Evolutionary conservation across 1,140 invertebrate species (phyloP).

Genomic region (Globodera rostochiensis): DNA sequence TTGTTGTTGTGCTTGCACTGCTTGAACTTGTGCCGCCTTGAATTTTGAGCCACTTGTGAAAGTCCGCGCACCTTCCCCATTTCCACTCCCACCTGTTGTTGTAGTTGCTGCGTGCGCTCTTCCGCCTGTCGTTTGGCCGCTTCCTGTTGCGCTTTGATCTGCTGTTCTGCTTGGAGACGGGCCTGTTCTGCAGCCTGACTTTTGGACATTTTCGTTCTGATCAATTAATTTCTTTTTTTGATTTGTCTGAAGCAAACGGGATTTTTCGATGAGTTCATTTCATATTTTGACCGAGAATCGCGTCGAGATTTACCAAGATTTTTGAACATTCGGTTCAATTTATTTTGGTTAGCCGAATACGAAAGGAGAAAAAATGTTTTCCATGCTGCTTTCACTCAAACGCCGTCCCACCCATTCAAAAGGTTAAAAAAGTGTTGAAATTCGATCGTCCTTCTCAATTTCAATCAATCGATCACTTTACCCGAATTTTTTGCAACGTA

Average conservation of each 20-base stretch:
- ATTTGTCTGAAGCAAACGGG: neutral
- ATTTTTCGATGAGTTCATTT: too few relatives aligned
- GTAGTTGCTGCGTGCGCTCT: neutral
- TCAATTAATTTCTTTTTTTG: neutral
- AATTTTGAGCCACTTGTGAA: neutral
- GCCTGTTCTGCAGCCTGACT: constrained; percentile 21
- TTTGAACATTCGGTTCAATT: too few relatives aligned
- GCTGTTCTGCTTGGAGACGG: constrained; percentile 16
- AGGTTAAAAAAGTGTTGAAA: too few relatives aligned
- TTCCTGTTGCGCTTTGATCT: constrained; percentile 24
- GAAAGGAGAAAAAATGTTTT: too few relatives aligned
- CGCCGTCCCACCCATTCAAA: too few relatives aligned
- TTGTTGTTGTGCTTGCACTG: neutral
- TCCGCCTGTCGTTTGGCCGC: constrained; percentile 28
- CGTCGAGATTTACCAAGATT: too few relatives aligned
- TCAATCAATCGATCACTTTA: too few relatives aligned
- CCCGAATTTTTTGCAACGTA: too few relatives aligned
- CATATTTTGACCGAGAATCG: too few relatives aligned
- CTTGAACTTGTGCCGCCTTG: neutral
- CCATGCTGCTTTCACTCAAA: too few relatives aligned
- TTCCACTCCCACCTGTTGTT: neutral
- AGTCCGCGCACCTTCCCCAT: neutral
- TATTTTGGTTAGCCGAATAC: too few relatives aligned
- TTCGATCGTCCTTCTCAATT: too few relatives aligned
- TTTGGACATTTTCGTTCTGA: neutral